phyloP scores from a whole-genome alignment of 2,797 vertebrate species.

The Esox masquinongy region DNA sequence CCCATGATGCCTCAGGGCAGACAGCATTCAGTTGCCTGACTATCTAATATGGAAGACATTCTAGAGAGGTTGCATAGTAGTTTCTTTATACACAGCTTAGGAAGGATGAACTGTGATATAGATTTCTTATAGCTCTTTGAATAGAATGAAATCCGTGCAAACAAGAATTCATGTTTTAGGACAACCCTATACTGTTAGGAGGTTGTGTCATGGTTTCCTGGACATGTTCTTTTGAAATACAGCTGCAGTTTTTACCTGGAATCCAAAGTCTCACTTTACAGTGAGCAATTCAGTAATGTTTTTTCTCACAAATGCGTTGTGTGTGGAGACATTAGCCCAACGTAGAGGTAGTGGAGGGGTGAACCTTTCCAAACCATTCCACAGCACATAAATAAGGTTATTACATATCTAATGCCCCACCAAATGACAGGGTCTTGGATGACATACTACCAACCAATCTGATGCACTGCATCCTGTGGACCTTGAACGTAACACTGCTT shows the following conservation, averaged over 20 bases:
- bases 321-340: background rate
- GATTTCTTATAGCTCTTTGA: background rate
- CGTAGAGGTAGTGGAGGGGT: background rate
- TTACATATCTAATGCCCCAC: background rate
- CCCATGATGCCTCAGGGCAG: slow-evolving; percentile 39
- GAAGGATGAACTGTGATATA: background rate
- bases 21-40: slow-evolving; percentile 1
- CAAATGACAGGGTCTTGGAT: background rate
- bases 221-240: background rate
- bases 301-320: background rate
- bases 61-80: background rate
- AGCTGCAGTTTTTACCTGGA: background rate
- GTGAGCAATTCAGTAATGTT: too few species aligned
- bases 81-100: background rate
- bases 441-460: background rate
- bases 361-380: background rate
- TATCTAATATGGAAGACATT: slow-evolving; percentile 9
- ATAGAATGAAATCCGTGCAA: background rate
- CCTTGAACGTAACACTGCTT: slow-evolving; percentile 1
- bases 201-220: too few species aligned
- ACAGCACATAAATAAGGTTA: background rate
- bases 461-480: background rate
- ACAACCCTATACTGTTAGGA: too few species aligned
- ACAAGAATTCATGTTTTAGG: too few species aligned
- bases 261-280: too few species aligned